phyloP scores from a whole-genome alignment of 2,888 invertebrate species.

The Nipponacmea schrenckii region DNA sequence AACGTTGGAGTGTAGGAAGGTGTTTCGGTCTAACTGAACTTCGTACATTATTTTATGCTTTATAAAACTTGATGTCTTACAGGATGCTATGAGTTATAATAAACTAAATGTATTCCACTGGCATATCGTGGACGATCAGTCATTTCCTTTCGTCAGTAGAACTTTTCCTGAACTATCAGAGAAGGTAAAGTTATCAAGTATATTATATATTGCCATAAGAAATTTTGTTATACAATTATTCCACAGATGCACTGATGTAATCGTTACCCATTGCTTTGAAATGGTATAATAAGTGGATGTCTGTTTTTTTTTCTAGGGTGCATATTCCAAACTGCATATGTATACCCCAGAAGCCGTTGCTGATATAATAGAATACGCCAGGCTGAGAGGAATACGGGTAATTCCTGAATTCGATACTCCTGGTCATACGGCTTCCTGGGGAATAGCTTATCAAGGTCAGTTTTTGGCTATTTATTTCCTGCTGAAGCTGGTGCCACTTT shows the following conservation, averaged over 20 bases:
- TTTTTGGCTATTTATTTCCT: background rate
- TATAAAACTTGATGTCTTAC: background rate
- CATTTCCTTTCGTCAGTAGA: conserved; percentile 53
- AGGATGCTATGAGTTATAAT: conserved; percentile 61
- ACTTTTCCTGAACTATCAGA: conserved; percentile 48
- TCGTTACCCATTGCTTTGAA: too few relatives aligned
- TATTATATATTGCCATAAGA: too few relatives aligned
- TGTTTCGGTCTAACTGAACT: too few relatives aligned
- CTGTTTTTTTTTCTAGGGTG: conserved; percentile 17
- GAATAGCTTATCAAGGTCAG: conserved; percentile 41
- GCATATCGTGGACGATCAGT: conserved; percentile 61
- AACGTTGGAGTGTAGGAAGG: too few relatives aligned
- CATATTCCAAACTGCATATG: conserved; percentile 46
- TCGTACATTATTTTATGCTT: too few relatives aligned
- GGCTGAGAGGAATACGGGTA: conserved; percentile 84
- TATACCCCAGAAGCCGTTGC: conserved; percentile 66
- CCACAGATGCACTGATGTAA: too few relatives aligned
- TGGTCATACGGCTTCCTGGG: conserved; percentile 66
- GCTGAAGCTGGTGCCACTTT: too few relatives aligned
- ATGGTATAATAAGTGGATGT: too few relatives aligned
- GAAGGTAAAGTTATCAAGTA: conserved; percentile 41
- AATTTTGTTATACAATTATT: too few relatives aligned
- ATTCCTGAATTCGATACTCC: conserved; percentile 86
- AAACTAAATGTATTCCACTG: conserved; percentile 63
- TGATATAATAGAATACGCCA: conserved; percentile 80